Base-by-base conservation (phyloP, 2,113 vertebrate species). In the Recurvirostra avosetta region DNA sequence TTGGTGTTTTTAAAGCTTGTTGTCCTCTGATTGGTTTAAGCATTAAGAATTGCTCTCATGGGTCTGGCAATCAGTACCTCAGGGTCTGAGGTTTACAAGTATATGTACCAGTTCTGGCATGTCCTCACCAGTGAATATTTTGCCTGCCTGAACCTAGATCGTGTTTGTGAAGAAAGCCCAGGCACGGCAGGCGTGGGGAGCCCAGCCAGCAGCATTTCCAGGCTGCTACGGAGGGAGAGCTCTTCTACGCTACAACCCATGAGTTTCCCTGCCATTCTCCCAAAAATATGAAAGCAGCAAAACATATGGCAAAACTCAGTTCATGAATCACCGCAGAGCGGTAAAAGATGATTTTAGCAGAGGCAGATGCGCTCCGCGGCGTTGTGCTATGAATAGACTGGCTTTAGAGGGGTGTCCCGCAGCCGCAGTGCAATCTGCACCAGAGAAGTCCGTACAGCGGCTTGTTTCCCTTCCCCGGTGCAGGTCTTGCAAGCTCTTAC, bases 361-460 rank as follows among this genome's bases (percentile, higher is more conserved):
- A 58, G 53, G 71, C 76, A 53, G 45, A 67, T 26, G 58, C 0
- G 3, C 45, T 21, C 56, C 7, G 65, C 1, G 0, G 49, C 0
- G 1, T 1, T 34, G 50, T 21, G 40, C 47, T n/a, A 21, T 7
- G 41, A 76, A 41, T 20, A 56, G 47, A 26, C 14, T 15, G n/a
- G 52, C 53, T 73, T 55, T 49, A 72, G 40, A 83, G 23, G n/a
- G 40, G 16, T n/a, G 45, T 30, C 71, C 71, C 14, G 34, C 0
- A 4, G 58, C 56, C 22, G 0, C 56, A 15, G 40, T 3, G 45
- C 17, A 36, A 32, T 19, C 70, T 59, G 43, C 52, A 67, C 23
- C 36, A 43, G 50, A 49, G 21, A 72, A 67, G 18, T 52, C 71
- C 45, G 2, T 13, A 9, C 43, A 47, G 53, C 2, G 4, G 36